Percentiles rank a stretch among this genome's conserved stretches.
These are phyloP conservation scores for Teleopsis dalmanni DNA, from an alignment of 1,140 invertebrate species.

Conservation along the genomic window DNA sequence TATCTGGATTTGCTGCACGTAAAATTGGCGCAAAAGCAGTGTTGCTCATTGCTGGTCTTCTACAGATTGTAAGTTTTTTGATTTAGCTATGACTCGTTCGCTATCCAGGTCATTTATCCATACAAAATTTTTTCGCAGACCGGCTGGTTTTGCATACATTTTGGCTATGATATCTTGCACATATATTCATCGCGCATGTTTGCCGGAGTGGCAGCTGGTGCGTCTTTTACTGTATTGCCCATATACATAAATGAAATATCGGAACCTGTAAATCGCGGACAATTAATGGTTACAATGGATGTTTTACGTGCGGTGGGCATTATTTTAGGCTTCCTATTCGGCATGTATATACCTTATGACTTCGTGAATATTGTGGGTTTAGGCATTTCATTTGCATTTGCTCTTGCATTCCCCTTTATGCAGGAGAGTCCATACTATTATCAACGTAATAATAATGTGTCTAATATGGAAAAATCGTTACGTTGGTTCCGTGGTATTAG, in stretches of 20 bases:
- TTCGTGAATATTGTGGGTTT: slow-evolving; percentile 34
- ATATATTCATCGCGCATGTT: slow-evolving; percentile 44
- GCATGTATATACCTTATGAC: slow-evolving; percentile 21
- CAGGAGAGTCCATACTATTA: slow-evolving; percentile 56
- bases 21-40: slow-evolving; percentile 34
- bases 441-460: slow-evolving; percentile 47
- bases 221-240: slow-evolving; percentile 46
- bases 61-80: slow-evolving; percentile 31
- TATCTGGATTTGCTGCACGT: slow-evolving; percentile 21
- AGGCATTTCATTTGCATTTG: slow-evolving; percentile 49
- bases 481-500: slow-evolving; percentile 45
- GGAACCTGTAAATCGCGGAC: slow-evolving; percentile 28
- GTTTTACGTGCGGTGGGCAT: slow-evolving; percentile 32
- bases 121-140: slow-evolving; percentile 10
- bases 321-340: slow-evolving; percentile 23
- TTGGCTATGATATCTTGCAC: slow-evolving; percentile 31
- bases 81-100: background rate
- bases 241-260: slow-evolving; percentile 50
- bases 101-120: background rate
- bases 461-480: slow-evolving; percentile 47
- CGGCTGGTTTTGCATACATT: slow-evolving; percentile 36
- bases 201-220: slow-evolving; percentile 45
- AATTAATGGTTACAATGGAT: slow-evolving; percentile 27
- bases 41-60: slow-evolving; percentile 25
- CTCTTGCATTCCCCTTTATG: slow-evolving; percentile 50